Percentiles rank a stretch among this genome's conserved stretches.
Conservation (phyloP, 2,888 invertebrate genomes). For the Eumerus sabulonum region DNA sequence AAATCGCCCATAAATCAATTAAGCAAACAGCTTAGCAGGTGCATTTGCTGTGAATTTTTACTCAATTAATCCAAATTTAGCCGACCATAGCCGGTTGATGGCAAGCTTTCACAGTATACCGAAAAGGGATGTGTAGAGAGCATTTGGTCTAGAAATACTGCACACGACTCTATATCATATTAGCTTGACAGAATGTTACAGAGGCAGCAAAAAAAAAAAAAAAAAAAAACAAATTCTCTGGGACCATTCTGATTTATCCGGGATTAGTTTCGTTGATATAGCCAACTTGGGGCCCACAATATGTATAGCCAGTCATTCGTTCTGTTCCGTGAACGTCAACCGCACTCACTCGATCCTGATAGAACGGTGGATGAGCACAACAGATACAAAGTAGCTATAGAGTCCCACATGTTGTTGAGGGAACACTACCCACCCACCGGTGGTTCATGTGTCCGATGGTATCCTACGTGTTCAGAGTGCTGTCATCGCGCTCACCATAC, state of each 20-base stretch:
- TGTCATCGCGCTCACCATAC: constrained; percentile 68
- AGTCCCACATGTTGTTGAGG: too few relatives aligned
- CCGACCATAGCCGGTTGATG: constrained; percentile 58
- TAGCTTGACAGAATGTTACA: constrained; percentile 70
- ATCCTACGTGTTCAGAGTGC: constrained; percentile 56
- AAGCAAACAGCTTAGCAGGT: constrained; percentile 72
- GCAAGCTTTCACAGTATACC: constrained; percentile 16
- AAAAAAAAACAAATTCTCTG: constrained; percentile 59
- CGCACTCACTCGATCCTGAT: constrained; percentile 1
- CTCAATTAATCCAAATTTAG: constrained; percentile 71
- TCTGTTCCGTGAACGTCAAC: constrained; percentile 58
- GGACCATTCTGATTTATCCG: constrained; percentile 70
- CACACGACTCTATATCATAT: constrained; percentile 70
- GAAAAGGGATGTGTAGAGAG: constrained; percentile 2
- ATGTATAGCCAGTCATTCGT: constrained; percentile 35
- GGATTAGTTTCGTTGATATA: constrained; percentile 69
- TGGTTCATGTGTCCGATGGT: constrained; percentile 35
- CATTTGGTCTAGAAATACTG: constrained; percentile 58
- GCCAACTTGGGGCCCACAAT: constrained; percentile 16
- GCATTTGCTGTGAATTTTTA: constrained; percentile 72
- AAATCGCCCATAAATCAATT: constrained; percentile 76
- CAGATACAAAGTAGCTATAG: too few relatives aligned
- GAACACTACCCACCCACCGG: too few relatives aligned
- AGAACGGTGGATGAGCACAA: not conserved
- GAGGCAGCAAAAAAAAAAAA: constrained; percentile 54